Conservation (phyloP, 2,797 vertebrate species). For the Ciconia nigra region DNA sequence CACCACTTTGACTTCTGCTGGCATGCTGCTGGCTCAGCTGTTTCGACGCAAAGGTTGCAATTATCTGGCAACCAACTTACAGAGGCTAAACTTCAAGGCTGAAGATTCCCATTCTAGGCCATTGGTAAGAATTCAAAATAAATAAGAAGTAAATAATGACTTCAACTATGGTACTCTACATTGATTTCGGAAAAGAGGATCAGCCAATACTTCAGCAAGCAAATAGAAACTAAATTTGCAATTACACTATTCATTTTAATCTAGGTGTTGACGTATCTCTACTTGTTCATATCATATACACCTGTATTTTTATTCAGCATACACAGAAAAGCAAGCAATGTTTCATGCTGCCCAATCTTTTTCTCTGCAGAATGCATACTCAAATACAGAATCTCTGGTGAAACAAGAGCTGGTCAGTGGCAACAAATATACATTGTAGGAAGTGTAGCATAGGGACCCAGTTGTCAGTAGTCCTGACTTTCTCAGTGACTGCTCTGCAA, state of each 20-base stretch:
- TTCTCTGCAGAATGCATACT: background rate
- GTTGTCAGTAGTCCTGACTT: background rate
- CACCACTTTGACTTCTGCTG: background rate
- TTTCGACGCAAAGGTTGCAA: background rate
- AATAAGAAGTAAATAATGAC: background rate
- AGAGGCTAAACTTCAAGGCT: background rate
- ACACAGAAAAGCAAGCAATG: background rate
- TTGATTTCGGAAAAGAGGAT: background rate
- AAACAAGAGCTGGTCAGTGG: background rate
- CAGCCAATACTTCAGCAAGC: background rate
- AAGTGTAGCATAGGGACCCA: background rate
- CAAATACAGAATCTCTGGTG: background rate
- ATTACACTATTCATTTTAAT: background rate
- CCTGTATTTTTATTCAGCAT: background rate
- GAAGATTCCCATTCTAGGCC: background rate
- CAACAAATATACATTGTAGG: background rate
- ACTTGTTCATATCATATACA: background rate
- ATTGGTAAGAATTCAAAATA: background rate
- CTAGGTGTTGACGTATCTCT: background rate
- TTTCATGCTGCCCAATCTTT: background rate
- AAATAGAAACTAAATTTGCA: slow-evolving; percentile 23
- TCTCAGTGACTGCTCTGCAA: background rate
- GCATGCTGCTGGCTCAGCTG: background rate
- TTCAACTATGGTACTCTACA: background rate
- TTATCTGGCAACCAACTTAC: background rate